phyloP scores from a whole-genome alignment of 92 coral and sea anemone species.

The Epizoanthus scotinus region DNA sequence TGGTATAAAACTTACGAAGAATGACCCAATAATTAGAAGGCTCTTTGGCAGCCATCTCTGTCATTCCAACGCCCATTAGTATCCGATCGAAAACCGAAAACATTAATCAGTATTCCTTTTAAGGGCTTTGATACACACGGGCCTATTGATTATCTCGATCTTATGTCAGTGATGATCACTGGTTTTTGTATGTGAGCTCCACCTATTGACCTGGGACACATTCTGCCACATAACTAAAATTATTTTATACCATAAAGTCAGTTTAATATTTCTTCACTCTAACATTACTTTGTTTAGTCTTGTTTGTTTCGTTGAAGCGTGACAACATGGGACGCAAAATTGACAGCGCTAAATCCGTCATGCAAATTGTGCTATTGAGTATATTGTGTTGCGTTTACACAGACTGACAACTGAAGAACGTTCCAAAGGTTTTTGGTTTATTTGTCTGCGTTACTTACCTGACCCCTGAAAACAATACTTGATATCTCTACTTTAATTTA shows the following conservation, averaged over 20 bases:
- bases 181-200: neutral
- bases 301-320: neutral
- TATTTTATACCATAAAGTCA: neutral
- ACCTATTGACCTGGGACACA: neutral
- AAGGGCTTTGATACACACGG: neutral
- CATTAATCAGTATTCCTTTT: slow-evolving; percentile 17
- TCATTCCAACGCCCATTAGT: slow-evolving; percentile 26
- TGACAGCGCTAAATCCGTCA: neutral
- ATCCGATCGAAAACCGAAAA: neutral
- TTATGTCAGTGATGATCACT: neutral
- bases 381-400: neutral
- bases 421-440: neutral
- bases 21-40: neutral
- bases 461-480: slow-evolving; percentile 12
- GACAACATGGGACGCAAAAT: slow-evolving; percentile 12
- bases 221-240: neutral
- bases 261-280: neutral
- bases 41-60: neutral
- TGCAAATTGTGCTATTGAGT: slow-evolving; percentile 12
- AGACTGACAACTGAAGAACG: no score
- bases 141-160: neutral
- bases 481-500: neutral
- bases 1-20: neutral
- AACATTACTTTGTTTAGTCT: neutral
- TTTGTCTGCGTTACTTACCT: neutral